Conservation (phyloP, 2,888 invertebrate genomes). For the Hylaea fasciaria region DNA sequence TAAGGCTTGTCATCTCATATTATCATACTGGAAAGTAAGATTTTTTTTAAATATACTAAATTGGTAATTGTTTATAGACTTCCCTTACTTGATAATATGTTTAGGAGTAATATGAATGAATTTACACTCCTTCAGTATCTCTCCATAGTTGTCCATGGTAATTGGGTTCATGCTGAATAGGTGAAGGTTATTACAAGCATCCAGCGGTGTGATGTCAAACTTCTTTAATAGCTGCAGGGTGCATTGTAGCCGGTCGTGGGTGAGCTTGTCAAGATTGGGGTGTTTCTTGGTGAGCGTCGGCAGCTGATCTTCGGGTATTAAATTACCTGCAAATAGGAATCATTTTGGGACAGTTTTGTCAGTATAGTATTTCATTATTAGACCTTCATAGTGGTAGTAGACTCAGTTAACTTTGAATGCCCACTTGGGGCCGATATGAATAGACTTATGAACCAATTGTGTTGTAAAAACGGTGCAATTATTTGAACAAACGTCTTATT, state of each 20-base stretch:
- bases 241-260: conserved; percentile 60
- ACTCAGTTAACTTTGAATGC: too few relatives aligned
- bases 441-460: too few relatives aligned
- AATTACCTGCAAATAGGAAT: conserved; percentile 54
- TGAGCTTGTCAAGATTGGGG: conserved; percentile 66
- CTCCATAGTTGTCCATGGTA: conserved; percentile 86
- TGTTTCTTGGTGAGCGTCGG: conserved; percentile 62
- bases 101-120: conserved; percentile 75
- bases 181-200: conserved; percentile 82
- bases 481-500: background rate
- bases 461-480: too few relatives aligned
- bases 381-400: too few relatives aligned
- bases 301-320: conserved; percentile 51
- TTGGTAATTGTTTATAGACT: too few relatives aligned
- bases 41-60: too few relatives aligned
- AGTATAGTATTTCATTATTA: too few relatives aligned
- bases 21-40: too few relatives aligned
- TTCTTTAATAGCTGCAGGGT: conserved; percentile 67
- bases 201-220: conserved; percentile 76
- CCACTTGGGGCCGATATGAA: too few relatives aligned
- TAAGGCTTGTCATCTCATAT: too few relatives aligned
- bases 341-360: too few relatives aligned
- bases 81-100: conserved; percentile 69
- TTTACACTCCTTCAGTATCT: conserved; percentile 86
- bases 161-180: conserved; percentile 84